Conservation (phyloP, 2,888 invertebrate species). For the Dascillus cervinus region DNA sequence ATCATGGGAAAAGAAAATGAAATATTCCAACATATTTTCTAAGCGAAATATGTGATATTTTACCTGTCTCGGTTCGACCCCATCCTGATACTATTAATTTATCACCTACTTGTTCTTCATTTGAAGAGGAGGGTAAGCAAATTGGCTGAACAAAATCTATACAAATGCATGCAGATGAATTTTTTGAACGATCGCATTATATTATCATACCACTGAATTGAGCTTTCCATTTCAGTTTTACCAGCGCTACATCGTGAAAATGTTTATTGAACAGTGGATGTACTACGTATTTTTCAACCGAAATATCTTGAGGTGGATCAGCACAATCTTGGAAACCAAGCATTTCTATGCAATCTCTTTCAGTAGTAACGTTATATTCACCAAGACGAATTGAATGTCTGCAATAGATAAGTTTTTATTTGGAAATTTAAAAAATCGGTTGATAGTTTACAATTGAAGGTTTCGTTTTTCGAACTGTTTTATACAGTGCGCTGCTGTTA, state of each 20-base stretch:
- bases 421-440: conserved; percentile 3
- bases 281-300: conserved; percentile 35
- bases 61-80: conserved; percentile 38
- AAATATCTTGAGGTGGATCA: conserved; percentile 29
- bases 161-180: conserved; percentile 10
- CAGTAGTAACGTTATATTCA: conserved; percentile 38
- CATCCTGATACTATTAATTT: conserved; percentile 36
- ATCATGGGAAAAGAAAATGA: too few relatives aligned
- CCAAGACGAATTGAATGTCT: conserved; percentile 49
- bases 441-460: conserved; percentile 3
- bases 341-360: conserved; percentile 37
- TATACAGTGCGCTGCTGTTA: conserved; percentile 51
- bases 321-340: conserved; percentile 36
- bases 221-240: conserved; percentile 31
- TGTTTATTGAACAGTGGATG: conserved; percentile 36
- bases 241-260: conserved; percentile 40
- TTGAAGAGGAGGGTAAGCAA: conserved; percentile 27
- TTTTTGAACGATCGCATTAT: too few relatives aligned
- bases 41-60: too few relatives aligned
- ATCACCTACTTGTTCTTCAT: conserved; percentile 24
- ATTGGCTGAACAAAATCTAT: conserved; percentile 32
- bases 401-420: conserved; percentile 17
- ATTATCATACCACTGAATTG: conserved; percentile 41
- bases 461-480: conserved; percentile 25
- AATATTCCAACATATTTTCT: too few relatives aligned